Evolutionary conservation across 2,888 invertebrate genomes (phyloP), one percentile per base, ranked within the genome.

Genomic region (Clitarchus hookeri): DNA sequence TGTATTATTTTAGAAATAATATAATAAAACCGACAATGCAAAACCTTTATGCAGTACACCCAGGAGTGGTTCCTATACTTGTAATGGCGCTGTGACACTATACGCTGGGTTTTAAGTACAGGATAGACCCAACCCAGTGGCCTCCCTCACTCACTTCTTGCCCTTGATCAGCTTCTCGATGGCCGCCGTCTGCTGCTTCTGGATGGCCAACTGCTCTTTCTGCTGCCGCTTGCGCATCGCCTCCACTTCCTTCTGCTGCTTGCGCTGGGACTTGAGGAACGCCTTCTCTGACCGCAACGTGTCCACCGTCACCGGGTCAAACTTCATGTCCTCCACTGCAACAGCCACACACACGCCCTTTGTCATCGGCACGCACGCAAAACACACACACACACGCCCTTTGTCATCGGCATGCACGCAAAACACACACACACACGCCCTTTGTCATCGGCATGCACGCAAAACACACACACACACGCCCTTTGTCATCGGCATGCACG

Each of bases 241-340:
- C 87, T 99, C 99, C 88, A 97, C 91, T 90, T 99, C 99, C 90
- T 99, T 99, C 91, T 97, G 97, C 90, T 99, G 98, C 91, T 99
- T 99, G 90, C 98, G 96, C 84, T 97, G 95, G 65, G 97, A 95
- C 92, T 99, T 99, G 89, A 96, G 94, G 92, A 97, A 99, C 44
- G 96, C 96, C 91, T 98, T 99, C 91, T 98, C 98, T 89, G 95
- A 95, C 27, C 96, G 95, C 84, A 99, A 93, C 4, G 96, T 95
- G 88, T 98, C 98, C 83, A 97, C 94, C 0, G 97, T 98, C 88
- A 99, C 97, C 0, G 97, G 96, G 89, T 98, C 98, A 91, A 98
- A 97, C 65, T 97, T 96, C 87, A 97, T 91, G 88, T 92, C 92
- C 90, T 92, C 92, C 90, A 82, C 82, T 82, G 82, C 13, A 19